Conservation (phyloP, 2,888 invertebrate genomes). For the Apamea monoglypha region DNA sequence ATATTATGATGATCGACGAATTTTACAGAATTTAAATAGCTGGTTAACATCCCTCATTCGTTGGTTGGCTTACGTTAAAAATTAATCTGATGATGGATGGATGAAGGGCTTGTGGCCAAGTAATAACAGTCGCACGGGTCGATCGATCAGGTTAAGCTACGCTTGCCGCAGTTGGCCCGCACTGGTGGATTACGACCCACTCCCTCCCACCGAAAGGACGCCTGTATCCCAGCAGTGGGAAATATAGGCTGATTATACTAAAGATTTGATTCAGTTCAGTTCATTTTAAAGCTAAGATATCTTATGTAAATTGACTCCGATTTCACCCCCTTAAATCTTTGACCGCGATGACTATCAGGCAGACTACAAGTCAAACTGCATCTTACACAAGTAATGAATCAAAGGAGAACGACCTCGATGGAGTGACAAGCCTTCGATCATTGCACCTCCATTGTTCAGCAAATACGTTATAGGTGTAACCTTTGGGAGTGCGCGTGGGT, state of each 20-base stretch:
- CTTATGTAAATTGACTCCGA: neutral
- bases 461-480: conserved; percentile 72
- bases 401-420: conserved; percentile 74
- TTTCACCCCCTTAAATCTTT: conserved; percentile 20
- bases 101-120: neutral
- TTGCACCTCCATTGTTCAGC: conserved; percentile 71
- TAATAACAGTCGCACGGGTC: no score
- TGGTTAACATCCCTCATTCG: neutral
- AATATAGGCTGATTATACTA: neutral
- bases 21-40: neutral
- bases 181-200: neutral
- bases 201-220: neutral
- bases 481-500: conserved; percentile 77
- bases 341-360: conserved; percentile 25
- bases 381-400: conserved; percentile 71
- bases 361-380: conserved; percentile 42
- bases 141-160: neutral
- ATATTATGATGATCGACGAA: neutral
- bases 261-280: neutral
- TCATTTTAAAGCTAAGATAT: neutral
- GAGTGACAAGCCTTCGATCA: conserved; percentile 76
- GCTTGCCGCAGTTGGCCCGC: neutral
- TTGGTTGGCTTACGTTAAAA: neutral
- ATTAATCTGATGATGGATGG: neutral
- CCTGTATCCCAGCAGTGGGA: neutral